phyloP scores from a whole-genome alignment of 2,888 invertebrate genomes.

The Acrocyrtus sp. region DNA sequence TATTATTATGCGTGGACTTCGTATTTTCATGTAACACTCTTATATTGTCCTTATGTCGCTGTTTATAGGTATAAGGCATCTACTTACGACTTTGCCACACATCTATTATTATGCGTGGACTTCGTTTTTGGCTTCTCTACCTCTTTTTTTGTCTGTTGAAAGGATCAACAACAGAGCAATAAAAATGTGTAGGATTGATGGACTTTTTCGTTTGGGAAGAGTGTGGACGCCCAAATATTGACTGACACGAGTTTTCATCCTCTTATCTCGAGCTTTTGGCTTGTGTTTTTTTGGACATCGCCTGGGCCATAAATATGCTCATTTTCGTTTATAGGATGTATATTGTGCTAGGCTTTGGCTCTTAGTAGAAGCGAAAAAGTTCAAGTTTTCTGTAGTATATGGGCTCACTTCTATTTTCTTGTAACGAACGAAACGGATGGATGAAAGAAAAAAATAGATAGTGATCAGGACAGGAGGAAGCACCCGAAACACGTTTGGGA shows the following conservation, averaged over 20 bases:
- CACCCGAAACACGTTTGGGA: slow-evolving; percentile 10
- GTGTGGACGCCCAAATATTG: slow-evolving; percentile 53
- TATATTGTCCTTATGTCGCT: too few relatives aligned
- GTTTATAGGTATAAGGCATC: too few relatives aligned
- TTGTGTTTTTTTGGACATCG: slow-evolving; percentile 44
- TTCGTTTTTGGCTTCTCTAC: slow-evolving; percentile 32
- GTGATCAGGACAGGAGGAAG: slow-evolving; percentile 34
- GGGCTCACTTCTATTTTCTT: slow-evolving; percentile 8
- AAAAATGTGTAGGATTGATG: slow-evolving; percentile 52
- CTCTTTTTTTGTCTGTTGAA: slow-evolving; percentile 35
- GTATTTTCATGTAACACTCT: too few relatives aligned
- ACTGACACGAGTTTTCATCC: slow-evolving; percentile 51
- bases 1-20: too few relatives aligned
- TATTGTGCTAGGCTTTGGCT: too few relatives aligned
- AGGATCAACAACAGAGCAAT: slow-evolving; percentile 53
- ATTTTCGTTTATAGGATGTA: too few relatives aligned
- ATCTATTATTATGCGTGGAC: too few relatives aligned
- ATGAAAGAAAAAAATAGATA: slow-evolving; percentile 26
- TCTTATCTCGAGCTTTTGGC: slow-evolving; percentile 48
- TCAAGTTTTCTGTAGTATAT: slow-evolving; percentile 10
- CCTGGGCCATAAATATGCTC: slow-evolving; percentile 21
- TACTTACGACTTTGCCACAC: too few relatives aligned
- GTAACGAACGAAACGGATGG: slow-evolving; percentile 13
- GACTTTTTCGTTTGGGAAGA: slow-evolving; percentile 40
- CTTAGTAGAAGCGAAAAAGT: too few relatives aligned